These are phyloP conservation scores for Cryptocephalus moraei DNA, from an alignment of 2,888 invertebrate genomes.

Conservation along the genomic window DNA sequence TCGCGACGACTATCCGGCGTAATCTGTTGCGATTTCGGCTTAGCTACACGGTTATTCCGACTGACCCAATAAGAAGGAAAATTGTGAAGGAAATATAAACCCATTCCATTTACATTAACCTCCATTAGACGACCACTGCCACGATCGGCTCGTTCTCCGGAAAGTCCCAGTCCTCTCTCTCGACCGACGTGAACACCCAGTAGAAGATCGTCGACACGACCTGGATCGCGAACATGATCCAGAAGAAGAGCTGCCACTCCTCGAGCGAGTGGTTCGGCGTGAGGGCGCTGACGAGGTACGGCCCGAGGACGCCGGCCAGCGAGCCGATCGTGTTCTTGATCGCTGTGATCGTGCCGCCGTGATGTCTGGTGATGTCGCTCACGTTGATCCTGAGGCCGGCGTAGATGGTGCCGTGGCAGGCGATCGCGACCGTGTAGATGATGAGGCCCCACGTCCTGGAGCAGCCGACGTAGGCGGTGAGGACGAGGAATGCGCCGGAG, in stretches of 20 bases:
- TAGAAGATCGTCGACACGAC: background rate
- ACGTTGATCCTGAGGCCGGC: slow-evolving; percentile 3
- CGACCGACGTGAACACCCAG: background rate
- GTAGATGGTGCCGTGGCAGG: slow-evolving; percentile 1
- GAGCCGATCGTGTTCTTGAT: slow-evolving; percentile 1
- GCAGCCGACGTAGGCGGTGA: slow-evolving; percentile 1
- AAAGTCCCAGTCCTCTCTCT: slow-evolving; percentile 3
- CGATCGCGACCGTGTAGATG: background rate
- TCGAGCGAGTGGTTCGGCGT: background rate
- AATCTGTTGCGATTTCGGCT: no score
- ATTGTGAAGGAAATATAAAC: no score
- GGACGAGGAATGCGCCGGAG: background rate
- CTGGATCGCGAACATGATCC: background rate
- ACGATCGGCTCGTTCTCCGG: background rate
- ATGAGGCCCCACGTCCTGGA: slow-evolving; percentile 1
- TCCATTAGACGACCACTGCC: background rate
- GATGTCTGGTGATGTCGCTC: slow-evolving; percentile 3
- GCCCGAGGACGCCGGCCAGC: background rate
- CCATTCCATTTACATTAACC: no score
- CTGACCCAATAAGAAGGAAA: no score
- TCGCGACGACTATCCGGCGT: no score
- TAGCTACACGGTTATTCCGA: no score
- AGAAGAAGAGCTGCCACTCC: slow-evolving; percentile 2
- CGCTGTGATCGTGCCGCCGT: slow-evolving; percentile 4
- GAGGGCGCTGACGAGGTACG: slow-evolving; percentile 1